A percentile compares a stretch with the other conserved stretches of the same genome.
Conservation (phyloP, 1,140 invertebrate species). For the Pogonomyrmex californicus region DNA sequence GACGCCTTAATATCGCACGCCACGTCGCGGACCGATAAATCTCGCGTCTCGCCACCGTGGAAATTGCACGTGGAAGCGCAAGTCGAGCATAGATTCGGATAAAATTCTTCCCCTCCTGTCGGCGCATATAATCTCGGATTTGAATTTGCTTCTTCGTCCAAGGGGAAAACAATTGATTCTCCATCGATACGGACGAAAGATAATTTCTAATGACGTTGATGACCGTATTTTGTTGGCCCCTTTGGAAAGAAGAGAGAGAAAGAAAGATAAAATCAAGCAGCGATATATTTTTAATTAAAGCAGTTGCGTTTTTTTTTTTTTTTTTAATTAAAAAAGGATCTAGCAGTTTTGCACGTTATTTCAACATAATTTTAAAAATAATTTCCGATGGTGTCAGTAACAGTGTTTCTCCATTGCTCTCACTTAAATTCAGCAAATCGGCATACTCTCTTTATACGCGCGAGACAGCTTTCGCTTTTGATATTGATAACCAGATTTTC, state of each 20-base stretch:
- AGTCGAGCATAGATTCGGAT: slow-evolving; percentile 41
- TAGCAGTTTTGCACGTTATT: not conserved
- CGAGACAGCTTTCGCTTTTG: slow-evolving; percentile 9
- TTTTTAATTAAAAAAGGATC: not conserved
- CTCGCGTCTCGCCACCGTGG: slow-evolving; percentile 4
- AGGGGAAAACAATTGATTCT: not conserved
- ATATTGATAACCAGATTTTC: slow-evolving; percentile 31
- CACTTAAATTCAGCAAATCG: not conserved
- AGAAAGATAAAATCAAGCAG: not conserved
- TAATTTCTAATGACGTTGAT: slow-evolving; percentile 4
- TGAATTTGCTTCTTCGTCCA: not conserved
- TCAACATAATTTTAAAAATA: slow-evolving; percentile 9
- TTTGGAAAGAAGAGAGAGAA: not conserved
- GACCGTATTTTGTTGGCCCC: not conserved
- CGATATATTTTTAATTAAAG: not conserved
- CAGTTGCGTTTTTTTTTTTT: not conserved
- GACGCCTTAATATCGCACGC: slow-evolving; percentile 66
- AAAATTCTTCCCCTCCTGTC: not conserved
- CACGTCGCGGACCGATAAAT: slow-evolving; percentile 41
- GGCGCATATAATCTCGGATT: not conserved
- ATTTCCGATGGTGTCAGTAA: slow-evolving; percentile 17
- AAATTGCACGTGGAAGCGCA: slow-evolving; percentile 57
- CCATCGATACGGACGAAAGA: not conserved
- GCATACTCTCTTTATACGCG: not conserved
- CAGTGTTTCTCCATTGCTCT: not conserved